Conservation (phyloP, 2,888 invertebrate genomes). For the Cheilosia pagana region DNA sequence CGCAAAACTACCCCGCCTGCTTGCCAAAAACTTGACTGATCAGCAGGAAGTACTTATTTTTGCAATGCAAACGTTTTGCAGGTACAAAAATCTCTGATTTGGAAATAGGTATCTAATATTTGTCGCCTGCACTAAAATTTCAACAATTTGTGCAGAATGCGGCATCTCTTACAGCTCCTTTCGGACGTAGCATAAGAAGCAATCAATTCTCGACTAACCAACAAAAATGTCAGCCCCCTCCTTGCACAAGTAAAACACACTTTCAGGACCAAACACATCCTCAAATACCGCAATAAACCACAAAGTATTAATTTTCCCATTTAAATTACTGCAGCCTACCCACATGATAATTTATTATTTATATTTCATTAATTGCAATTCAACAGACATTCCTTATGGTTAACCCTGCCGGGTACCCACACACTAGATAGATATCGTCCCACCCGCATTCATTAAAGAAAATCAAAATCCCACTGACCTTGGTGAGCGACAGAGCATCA, state of each 20-base stretch:
- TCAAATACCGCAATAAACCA: constrained; percentile 45
- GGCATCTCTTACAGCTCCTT: too few relatives aligned
- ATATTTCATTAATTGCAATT: constrained; percentile 70
- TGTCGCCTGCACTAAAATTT: too few relatives aligned
- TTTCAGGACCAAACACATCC: constrained; percentile 18
- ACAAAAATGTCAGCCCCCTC: neutral
- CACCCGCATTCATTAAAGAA: constrained; percentile 43
- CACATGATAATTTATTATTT: constrained; percentile 73
- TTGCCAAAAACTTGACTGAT: too few relatives aligned
- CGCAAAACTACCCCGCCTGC: too few relatives aligned
- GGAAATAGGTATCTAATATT: too few relatives aligned
- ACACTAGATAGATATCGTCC: neutral
- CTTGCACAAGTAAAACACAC: neutral
- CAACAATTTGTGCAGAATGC: too few relatives aligned
- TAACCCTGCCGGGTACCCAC: constrained; percentile 45
- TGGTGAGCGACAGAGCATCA: constrained; percentile 5
- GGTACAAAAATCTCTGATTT: too few relatives aligned
- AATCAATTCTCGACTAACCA: too few relatives aligned
- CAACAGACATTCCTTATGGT: constrained; percentile 71
- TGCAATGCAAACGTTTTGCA: too few relatives aligned
- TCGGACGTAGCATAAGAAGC: too few relatives aligned
- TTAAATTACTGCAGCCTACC: constrained; percentile 39
- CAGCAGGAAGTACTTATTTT: too few relatives aligned
- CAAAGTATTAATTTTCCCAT: constrained; percentile 40
- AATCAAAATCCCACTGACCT: constrained; percentile 63